Percentiles rank a stretch among this genome's conserved stretches.
These are phyloP conservation scores for Arrhamphus sclerolepis DNA, from an alignment of 2,797 vertebrate genomes.

Conservation along the genomic window DNA sequence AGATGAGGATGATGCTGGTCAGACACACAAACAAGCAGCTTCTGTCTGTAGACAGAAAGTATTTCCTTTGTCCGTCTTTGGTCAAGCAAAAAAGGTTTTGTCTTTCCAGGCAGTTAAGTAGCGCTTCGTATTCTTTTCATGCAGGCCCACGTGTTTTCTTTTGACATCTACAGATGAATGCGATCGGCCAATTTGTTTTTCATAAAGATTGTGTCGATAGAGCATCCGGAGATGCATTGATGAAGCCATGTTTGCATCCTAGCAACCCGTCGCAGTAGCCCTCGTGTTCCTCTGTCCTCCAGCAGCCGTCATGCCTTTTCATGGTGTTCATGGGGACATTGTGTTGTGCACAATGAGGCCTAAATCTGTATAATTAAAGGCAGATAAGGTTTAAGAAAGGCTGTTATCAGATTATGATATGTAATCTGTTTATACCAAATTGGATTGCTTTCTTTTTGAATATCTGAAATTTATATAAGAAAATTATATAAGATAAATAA, in stretches of 20 bases:
- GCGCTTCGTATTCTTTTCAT: constrained; percentile 46
- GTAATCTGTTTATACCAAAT: constrained; percentile 55
- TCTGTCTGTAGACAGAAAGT: constrained; percentile 33
- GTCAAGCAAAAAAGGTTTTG: constrained; percentile 47
- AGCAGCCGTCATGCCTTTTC: constrained; percentile 66
- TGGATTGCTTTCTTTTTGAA: constrained; percentile 26
- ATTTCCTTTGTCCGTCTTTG: constrained; percentile 40
- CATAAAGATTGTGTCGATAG: constrained; percentile 75
- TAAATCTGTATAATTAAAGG: constrained; percentile 77
- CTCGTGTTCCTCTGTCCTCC: constrained; percentile 61
- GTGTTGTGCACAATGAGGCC: constrained; percentile 68
- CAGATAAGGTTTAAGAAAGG: constrained; percentile 65
- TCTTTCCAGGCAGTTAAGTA: constrained; percentile 55
- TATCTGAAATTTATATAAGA: too few species aligned
- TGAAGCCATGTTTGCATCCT: constrained; percentile 77
- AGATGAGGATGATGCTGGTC: constrained; percentile 32
- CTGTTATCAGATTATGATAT: constrained; percentile 63
- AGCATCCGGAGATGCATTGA: constrained; percentile 70
- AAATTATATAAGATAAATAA: too few species aligned
- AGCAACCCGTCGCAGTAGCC: constrained; percentile 72
- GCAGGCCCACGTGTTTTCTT: constrained; percentile 52
- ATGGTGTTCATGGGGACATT: constrained; percentile 70
- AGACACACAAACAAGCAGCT: constrained; percentile 16
- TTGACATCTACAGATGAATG: constrained; percentile 66
- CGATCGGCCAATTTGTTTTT: constrained; percentile 70